These are phyloP conservation scores for Colossoma macropomum DNA, from an alignment of 2,113 vertebrate species.

Conservation along the genomic window DNA sequence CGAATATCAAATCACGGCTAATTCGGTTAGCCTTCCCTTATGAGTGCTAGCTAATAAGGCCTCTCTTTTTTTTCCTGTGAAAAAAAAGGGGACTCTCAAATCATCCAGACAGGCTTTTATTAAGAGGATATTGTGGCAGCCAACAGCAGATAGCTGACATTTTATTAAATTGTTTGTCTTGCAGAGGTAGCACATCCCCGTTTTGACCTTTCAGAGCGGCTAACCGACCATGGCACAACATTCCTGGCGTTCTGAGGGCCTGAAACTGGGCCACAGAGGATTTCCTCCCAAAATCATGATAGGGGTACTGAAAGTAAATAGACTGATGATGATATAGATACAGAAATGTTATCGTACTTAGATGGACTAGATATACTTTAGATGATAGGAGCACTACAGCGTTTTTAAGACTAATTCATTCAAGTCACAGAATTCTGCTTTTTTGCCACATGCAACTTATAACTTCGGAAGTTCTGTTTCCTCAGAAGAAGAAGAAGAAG, in stretches of 20 bases:
- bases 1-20: constrained; percentile 12
- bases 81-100: background rate
- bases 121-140: constrained; percentile 22
- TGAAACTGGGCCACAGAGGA: background rate
- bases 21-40: constrained; percentile 33
- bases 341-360: background rate
- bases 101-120: constrained; percentile 42
- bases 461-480: background rate
- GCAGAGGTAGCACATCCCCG: constrained; percentile 26
- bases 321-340: background rate
- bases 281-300: background rate
- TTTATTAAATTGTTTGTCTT: constrained; percentile 52
- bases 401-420: background rate
- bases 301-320: background rate
- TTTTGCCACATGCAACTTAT: background rate
- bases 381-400: background rate
- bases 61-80: constrained; percentile 4
- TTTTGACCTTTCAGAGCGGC: constrained; percentile 43
- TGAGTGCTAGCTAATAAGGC: constrained; percentile 37
- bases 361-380: background rate
- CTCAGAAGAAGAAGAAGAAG: background rate
- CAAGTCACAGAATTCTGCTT: background rate
- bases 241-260: background rate
- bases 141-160: constrained; percentile 45
- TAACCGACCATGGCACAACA: background rate